These are phyloP conservation scores for Galeopterus variegatus DNA, from an alignment of 2,113 vertebrate genomes.

Conservation along the genomic window DNA sequence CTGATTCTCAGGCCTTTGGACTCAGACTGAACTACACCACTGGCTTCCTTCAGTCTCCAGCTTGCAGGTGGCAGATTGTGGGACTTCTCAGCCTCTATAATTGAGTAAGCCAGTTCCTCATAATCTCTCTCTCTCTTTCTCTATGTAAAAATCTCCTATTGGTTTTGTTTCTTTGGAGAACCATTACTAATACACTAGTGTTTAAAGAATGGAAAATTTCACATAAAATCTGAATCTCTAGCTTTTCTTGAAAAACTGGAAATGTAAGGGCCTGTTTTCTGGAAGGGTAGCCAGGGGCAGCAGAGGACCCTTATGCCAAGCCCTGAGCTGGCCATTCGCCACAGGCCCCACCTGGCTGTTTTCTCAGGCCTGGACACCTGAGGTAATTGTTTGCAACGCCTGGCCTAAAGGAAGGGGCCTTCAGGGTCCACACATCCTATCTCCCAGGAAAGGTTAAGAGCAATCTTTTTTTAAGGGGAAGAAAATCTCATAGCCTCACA, in stretches of 20 bases:
- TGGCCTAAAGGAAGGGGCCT: neutral
- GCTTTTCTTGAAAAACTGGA: neutral
- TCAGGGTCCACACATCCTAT: neutral
- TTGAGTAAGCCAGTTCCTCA: neutral
- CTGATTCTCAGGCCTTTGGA: constrained; percentile 6
- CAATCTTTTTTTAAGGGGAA: neutral
- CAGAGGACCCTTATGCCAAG: neutral
- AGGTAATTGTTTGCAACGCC: neutral
- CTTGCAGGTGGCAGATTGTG: neutral
- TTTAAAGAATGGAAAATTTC: neutral
- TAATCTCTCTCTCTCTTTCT: neutral
- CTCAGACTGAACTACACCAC: no score
- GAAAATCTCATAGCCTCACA: neutral
- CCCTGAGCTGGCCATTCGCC: neutral
- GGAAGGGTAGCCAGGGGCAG: neutral
- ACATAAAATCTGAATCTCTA: neutral
- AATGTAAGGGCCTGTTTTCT: neutral
- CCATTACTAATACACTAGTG: neutral
- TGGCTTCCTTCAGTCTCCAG: neutral
- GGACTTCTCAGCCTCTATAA: no score
- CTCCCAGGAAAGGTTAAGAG: neutral
- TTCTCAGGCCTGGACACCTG: neutral
- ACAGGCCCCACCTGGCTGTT: neutral
- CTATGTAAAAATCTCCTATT: neutral
- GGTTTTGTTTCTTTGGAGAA: neutral